Conservation (phyloP, 2,113 vertebrate species). For the Megaceryle torquata region DNA sequence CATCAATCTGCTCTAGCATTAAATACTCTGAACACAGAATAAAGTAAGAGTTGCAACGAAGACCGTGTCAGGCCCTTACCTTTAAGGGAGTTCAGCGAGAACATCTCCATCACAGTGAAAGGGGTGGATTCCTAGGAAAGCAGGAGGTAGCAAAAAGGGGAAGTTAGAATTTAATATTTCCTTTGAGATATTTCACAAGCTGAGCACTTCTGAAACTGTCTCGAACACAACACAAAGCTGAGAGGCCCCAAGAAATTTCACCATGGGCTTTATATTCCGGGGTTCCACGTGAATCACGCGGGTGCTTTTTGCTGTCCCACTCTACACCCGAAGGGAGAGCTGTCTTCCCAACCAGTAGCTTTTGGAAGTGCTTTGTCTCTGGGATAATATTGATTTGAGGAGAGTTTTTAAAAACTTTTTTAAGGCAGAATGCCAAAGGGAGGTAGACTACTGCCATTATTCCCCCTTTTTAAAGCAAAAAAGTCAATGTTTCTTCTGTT, state of each 20-base stretch:
- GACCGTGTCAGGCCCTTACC: conserved; percentile 52
- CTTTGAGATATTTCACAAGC: background rate
- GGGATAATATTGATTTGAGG: background rate
- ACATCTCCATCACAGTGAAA: conserved; percentile 76
- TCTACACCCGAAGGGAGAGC: background rate
- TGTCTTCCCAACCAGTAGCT: background rate
- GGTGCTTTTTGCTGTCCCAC: fast-evolving
- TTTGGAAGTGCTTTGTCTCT: background rate
- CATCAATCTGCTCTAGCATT: background rate
- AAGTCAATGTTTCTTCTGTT: too few relatives aligned
- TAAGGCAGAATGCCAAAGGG: background rate
- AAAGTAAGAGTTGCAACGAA: fast-evolving
- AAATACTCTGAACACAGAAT: background rate
- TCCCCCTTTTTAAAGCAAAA: background rate
- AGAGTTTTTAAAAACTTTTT: background rate
- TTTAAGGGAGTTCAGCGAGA: conserved; percentile 80
- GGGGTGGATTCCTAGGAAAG: conserved; percentile 59
- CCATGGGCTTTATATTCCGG: background rate
- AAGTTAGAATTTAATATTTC: background rate
- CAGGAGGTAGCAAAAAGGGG: background rate
- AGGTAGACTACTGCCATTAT: background rate
- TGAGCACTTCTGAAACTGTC: background rate
- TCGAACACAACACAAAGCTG: background rate
- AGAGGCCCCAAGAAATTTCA: background rate
- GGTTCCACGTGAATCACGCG: fast-evolving